These are phyloP conservation scores for Amblyjoppa proteus DNA, from an alignment of 2,888 invertebrate species.

Conservation along the genomic window DNA sequence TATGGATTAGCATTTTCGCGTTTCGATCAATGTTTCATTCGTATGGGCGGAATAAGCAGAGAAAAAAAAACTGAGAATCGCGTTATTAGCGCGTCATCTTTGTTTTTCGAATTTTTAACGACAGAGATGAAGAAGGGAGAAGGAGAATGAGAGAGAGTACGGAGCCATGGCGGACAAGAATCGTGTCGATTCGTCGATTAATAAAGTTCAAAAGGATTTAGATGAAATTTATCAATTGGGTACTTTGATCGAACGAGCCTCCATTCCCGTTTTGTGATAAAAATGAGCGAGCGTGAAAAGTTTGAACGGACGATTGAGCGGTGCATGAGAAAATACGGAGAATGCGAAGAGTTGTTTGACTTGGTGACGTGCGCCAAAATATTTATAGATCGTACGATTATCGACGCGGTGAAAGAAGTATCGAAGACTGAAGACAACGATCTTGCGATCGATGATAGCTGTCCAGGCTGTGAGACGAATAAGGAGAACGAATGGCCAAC, in stretches of 20 bases:
- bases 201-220: conserved; percentile 63
- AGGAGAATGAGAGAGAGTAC: conserved; percentile 58
- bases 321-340: neutral
- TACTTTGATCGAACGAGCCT: conserved; percentile 4
- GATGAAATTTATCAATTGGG: conserved; percentile 35
- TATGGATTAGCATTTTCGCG: neutral
- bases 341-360: neutral
- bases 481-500: conserved; percentile 71
- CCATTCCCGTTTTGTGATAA: neutral
- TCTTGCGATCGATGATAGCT: conserved; percentile 1
- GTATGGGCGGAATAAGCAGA: neutral
- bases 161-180: conserved; percentile 65
- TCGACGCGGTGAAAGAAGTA: conserved; percentile 56
- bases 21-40: neutral
- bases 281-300: conserved; percentile 17
- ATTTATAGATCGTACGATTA: conserved; percentile 63
- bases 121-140: conserved; percentile 1
- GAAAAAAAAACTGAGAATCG: conserved; percentile 41
- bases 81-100: conserved; percentile 45
- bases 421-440: conserved; percentile 30
- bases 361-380: conserved; percentile 6
- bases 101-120: conserved; percentile 65
- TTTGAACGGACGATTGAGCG: neutral
- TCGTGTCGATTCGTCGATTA: conserved; percentile 60
- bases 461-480: conserved; percentile 37